Percentiles rank a stretch among this genome's conserved stretches.
Conservation (phyloP, 2,797 vertebrate species). For the Xenentodon cancila region DNA sequence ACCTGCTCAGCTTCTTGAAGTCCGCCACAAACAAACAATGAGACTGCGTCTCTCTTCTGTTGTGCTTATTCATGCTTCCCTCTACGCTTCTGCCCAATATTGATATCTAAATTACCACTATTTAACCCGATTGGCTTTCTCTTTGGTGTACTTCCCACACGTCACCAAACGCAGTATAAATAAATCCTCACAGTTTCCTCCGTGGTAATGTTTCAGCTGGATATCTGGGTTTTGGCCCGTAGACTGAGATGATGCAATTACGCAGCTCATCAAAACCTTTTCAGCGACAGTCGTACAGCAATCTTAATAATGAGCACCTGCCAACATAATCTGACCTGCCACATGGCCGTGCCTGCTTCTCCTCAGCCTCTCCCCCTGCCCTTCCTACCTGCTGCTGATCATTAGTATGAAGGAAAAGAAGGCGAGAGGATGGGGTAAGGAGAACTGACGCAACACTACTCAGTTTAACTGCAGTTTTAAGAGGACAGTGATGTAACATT, state of each 20-base stretch:
- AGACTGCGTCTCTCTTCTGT: not conserved
- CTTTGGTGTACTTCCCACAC: constrained; percentile 13
- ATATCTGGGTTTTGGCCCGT: constrained; percentile 22
- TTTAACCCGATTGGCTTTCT: constrained; percentile 25
- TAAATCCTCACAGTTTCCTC: constrained; percentile 32
- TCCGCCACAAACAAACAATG: not conserved
- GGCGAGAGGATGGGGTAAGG: not conserved
- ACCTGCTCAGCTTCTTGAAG: constrained; percentile 9
- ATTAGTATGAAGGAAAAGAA: constrained; percentile 30
- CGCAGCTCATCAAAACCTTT: constrained; percentile 35
- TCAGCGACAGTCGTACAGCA: constrained; percentile 17
- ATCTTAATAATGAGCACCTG: constrained; percentile 52
- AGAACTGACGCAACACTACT: constrained; percentile 47
- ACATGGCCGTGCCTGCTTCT: constrained; percentile 50
- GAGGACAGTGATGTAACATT: constrained; percentile 19
- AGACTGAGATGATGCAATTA: constrained; percentile 38
- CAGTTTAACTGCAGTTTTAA: constrained; percentile 41
- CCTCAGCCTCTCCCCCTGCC: constrained; percentile 15
- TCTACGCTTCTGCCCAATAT: constrained; percentile 19
- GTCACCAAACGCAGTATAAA: not conserved
- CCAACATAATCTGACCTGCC: constrained; percentile 55
- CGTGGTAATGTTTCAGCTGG: constrained; percentile 26
- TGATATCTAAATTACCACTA: constrained; percentile 17
- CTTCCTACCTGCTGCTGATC: constrained; percentile 35
- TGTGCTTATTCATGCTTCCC: constrained; percentile 40